Conservation (phyloP, 2,888 invertebrate genomes). For the Pardosa pseudoannulata region DNA sequence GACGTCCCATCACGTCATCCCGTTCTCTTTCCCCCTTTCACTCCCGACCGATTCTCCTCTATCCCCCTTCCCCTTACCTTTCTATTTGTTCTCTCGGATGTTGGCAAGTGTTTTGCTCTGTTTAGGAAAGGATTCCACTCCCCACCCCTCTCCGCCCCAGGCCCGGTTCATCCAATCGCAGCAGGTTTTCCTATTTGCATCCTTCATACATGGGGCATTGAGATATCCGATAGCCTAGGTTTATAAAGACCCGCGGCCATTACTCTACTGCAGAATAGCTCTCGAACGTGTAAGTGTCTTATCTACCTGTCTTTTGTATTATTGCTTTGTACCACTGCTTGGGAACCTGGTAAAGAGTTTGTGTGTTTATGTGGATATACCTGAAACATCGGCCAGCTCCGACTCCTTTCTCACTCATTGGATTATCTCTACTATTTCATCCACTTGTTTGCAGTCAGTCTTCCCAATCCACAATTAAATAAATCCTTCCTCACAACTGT, state of each 20-base stretch:
- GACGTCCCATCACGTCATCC: conserved; percentile 62
- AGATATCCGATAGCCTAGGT: conserved; percentile 72
- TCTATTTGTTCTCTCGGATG: conserved; percentile 72
- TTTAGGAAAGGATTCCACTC: conserved; percentile 65
- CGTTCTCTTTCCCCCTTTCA: conserved; percentile 63
- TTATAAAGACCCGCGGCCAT: conserved; percentile 71
- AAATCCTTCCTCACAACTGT: conserved; percentile 8
- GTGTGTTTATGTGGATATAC: conserved; percentile 55
- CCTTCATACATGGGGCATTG: conserved; percentile 58
- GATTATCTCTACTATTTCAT: conserved; percentile 57
- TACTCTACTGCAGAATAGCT: conserved; percentile 87
- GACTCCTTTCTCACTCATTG: conserved; percentile 52
- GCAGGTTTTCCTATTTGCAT: conserved; percentile 62
- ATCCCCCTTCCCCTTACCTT: conserved; percentile 1
- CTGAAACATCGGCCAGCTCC: conserved; percentile 20
- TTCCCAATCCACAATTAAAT: conserved; percentile 23
- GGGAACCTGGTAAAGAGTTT: background rate
- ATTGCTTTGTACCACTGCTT: conserved; percentile 17
- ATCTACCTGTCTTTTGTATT: conserved; percentile 46
- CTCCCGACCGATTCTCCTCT: conserved; percentile 29
- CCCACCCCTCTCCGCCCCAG: conserved; percentile 38
- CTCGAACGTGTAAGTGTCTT: conserved; percentile 91
- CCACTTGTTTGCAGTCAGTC: background rate
- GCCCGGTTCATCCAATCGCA: conserved; percentile 65
- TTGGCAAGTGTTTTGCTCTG: conserved; percentile 71